Evolutionary conservation across 2,113 vertebrate species (phyloP), one percentile per base, ranked within the genome.

Genomic region (Gadus macrocephalus): DNA sequence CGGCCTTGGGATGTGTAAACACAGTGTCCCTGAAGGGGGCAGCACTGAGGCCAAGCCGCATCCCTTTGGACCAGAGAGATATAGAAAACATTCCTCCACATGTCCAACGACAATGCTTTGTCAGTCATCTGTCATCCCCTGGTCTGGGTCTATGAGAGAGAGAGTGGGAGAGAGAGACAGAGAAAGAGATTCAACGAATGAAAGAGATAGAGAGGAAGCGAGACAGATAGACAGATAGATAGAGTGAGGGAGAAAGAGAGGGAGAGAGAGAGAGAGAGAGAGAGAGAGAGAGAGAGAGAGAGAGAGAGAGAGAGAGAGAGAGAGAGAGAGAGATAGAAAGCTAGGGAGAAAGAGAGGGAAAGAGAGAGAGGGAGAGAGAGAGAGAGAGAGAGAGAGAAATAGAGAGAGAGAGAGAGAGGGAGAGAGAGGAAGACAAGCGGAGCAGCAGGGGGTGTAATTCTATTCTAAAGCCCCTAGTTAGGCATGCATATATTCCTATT

Each of bases 401-500:
- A 61, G 60, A 22, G 60, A 14, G 60, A 61, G 60, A 22, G 60
- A 25, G n/a, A 61, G 1, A 19, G 60, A 85, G 87, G 83, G 84
- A 80, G 78, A 72, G 73, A 68, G 71, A 59, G 9, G 17, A 19
- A 7, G 72, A 83, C 74, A 82, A 77, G 81, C 82, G 5, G 70
- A 85, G 78, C 85, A 79, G 81, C 82, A 85, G 84, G 83, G 80
- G 69, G 81, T 77, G 85, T 81, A 80, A 85, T 82, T 84, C 80
- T 69, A 62, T 70, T 88, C 82, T 85, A 83, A 84, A 84, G 84
- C 81, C 82, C 72, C 83, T 88, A 73, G 87, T 88, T 88, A 87
- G 83, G 68, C 82, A 87, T 89, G 86, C 87, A 87, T 86, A 85
- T 90, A 87, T 91, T 89, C 88, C 85, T 83, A 87, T 89, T 87